These are phyloP conservation scores for fruit fly (Drosophila melanogaster) DNA, from an alignment of 1,140 invertebrate genomes.

Conservation along the genomic window Release_6_plus_ISO1_MT NT_033777.3:26260501-26261000, in stretches of 20 bases:
- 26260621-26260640: not conserved
- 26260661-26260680: not conserved
- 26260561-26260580: constrained; percentile 16
- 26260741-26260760: constrained; percentile 39
- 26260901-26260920: not conserved
- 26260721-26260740: constrained; percentile 45
- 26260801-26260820: constrained; percentile 40
- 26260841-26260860: constrained; percentile 31
- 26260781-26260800: constrained; percentile 2
- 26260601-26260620: not conserved
- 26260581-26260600: not conserved
- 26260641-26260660: constrained; percentile 2
- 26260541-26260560: constrained; percentile 8
- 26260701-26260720: constrained; percentile 57
- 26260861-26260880: constrained; percentile 70
- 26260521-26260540: constrained; percentile 34
- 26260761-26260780: constrained; percentile 8
- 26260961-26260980: constrained; percentile 15
- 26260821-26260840: constrained; percentile 69
- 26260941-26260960: constrained; percentile 35
- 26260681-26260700: not conserved
- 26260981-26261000: constrained; percentile 61
- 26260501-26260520: constrained; percentile 43
- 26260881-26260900: constrained; percentile 53
- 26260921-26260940: constrained; percentile 47